Evolutionary conservation across 2,797 vertebrate species (phyloP).

Genomic region (Parotocinclus haroldoi): DNA sequence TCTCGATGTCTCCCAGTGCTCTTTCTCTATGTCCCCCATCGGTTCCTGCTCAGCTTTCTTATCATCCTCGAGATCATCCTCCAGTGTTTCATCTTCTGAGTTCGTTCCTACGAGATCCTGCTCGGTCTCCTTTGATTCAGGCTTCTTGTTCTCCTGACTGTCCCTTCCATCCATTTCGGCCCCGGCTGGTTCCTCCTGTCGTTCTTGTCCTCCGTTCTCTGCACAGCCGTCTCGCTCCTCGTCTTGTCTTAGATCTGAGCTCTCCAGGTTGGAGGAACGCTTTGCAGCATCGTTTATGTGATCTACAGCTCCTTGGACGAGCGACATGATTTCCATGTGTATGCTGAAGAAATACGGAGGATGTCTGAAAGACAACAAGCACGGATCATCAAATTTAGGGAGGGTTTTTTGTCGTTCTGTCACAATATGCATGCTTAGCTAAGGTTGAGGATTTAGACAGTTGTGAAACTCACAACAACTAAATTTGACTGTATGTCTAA

Average conservation of each 20-base stretch:
- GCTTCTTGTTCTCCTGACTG: neutral
- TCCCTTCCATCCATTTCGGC: neutral
- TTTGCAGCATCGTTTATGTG: neutral
- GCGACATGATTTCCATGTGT: slow-evolving; percentile 9
- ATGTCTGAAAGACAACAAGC: slow-evolving; percentile 15
- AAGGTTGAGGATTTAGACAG: no score
- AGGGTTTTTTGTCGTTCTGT: no score
- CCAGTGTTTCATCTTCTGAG: neutral
- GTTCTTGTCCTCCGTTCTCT: neutral
- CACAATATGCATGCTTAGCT: no score
- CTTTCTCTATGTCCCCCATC: neutral
- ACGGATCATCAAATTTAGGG: neutral
- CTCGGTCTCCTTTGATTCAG: neutral
- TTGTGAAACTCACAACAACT: neutral
- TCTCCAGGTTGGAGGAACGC: neutral
- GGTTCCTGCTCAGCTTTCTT: neutral
- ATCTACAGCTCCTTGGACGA: slow-evolving; percentile 6
- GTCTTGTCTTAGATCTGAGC: neutral
- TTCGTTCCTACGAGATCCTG: neutral
- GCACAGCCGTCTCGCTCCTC: neutral
- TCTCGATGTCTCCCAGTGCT: neutral
- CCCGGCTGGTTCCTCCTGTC: neutral
- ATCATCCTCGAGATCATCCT: neutral
- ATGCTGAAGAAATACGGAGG: neutral
- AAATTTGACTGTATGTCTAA: no score